Evolutionary conservation across 2,888 invertebrate species (phyloP).

Genomic region (Eudasyphora cyanicolor): DNA sequence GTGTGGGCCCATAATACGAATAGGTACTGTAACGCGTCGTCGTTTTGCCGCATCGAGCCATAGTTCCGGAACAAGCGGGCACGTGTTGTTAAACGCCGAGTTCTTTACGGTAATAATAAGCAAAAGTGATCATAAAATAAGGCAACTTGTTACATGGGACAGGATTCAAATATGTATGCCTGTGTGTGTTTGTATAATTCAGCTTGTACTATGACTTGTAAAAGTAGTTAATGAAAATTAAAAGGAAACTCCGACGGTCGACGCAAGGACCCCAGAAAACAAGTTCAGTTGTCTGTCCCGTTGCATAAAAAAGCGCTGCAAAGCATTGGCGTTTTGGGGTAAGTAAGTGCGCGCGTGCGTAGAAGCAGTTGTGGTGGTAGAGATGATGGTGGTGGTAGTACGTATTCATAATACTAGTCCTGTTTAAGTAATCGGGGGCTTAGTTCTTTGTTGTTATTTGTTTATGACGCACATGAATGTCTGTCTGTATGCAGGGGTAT

Average conservation of each 20-base stretch:
- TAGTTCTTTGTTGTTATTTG: no score
- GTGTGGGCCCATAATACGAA: background rate
- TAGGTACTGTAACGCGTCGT: no score
- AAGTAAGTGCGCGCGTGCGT: background rate
- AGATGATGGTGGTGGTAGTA: conserved; percentile 3
- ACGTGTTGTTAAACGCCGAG: conserved; percentile 53
- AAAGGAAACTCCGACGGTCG: conserved; percentile 46
- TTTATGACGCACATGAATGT: conserved; percentile 5
- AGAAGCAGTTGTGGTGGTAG: background rate
- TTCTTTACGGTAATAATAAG: conserved; percentile 54
- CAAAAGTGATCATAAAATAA: conserved; percentile 40
- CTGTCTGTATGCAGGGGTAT: background rate
- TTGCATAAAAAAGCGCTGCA: conserved; percentile 47
- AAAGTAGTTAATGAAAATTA: conserved; percentile 62
- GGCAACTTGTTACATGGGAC: conserved; percentile 53
- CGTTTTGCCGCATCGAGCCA: conserved; percentile 34
- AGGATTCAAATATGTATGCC: background rate
- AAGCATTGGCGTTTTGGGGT: no score
- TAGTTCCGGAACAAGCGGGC: conserved; percentile 62
- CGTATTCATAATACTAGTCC: no score
- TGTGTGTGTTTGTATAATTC: background rate
- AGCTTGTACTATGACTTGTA: conserved; percentile 58
- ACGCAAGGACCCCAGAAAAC: conserved; percentile 29
- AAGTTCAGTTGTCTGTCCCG: conserved; percentile 63
- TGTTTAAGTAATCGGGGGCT: conserved; percentile 23